These are phyloP conservation scores for Ridgeia piscesae DNA, from an alignment of 1,140 invertebrate genomes.

Conservation along the genomic window DNA sequence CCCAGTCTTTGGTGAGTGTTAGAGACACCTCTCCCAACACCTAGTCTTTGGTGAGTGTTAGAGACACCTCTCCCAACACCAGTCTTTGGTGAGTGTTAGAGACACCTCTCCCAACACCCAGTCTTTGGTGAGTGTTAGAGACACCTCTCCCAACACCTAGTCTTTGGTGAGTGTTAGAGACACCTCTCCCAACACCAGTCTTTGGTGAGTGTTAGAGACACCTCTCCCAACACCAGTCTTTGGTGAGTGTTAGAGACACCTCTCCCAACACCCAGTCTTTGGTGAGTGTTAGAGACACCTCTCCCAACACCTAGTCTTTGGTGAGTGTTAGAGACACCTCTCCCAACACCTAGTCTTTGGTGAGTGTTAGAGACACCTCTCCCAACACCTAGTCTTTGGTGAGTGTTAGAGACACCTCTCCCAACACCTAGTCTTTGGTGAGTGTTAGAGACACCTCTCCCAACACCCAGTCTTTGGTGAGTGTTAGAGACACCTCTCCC, in stretches of 20 bases:
- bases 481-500: constrained; percentile 12
- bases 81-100: constrained; percentile 65
- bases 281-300: constrained; percentile 72
- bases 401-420: constrained; percentile 26
- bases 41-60: too few relatives aligned
- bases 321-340: constrained; percentile 44
- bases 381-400: constrained; percentile 76
- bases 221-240: constrained; percentile 75
- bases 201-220: constrained; percentile 69
- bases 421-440: too few relatives aligned
- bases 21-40: too few relatives aligned
- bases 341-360: too few relatives aligned
- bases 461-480: constrained; percentile 74
- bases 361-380: constrained; percentile 72
- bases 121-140: too few relatives aligned
- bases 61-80: constrained; percentile 76
- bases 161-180: constrained; percentile 65
- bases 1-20: constrained; percentile 69
- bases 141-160: constrained; percentile 74
- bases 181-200: too few relatives aligned
- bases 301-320: constrained; percentile 75
- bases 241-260: constrained; percentile 56
- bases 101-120: too few relatives aligned
- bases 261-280: too few relatives aligned
- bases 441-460: constrained; percentile 71